phyloP scores from a whole-genome alignment of 2,113 vertebrate species.

The Dicerorhinus sumatrensis region DNA sequence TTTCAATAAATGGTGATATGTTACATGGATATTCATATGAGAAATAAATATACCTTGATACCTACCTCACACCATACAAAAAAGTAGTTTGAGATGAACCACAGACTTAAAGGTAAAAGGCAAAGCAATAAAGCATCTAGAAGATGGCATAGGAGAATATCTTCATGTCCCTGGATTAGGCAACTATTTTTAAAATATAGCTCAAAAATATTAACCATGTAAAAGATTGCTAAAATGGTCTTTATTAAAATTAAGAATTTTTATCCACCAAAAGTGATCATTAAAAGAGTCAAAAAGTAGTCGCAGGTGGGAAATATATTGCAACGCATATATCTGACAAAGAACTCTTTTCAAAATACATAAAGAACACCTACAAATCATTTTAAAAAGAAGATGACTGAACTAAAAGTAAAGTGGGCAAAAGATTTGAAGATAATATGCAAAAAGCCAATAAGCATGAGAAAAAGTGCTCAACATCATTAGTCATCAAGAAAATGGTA shows the following conservation, averaged over 20 bases:
- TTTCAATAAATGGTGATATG: constrained; percentile 3
- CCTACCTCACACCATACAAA: background rate
- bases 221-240: background rate
- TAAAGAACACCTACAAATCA: background rate
- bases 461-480: background rate
- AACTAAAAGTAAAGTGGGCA: constrained; percentile 6
- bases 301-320: background rate
- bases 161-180: background rate
- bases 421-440: background rate
- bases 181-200: background rate
- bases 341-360: constrained; percentile 4
- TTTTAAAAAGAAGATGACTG: background rate
- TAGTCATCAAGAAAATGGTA: background rate
- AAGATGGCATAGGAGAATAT: background rate
- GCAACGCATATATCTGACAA: background rate
- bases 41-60: background rate
- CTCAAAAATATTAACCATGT: background rate
- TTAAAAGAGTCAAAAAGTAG: background rate
- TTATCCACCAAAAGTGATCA: background rate
- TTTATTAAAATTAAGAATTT: constrained; percentile 44
- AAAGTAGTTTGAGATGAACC: background rate
- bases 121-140: background rate
- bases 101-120: background rate
- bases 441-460: background rate
- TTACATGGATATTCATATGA: background rate